Conservation (phyloP, 2,113 vertebrate genomes). For the Calonectris borealis region DNA sequence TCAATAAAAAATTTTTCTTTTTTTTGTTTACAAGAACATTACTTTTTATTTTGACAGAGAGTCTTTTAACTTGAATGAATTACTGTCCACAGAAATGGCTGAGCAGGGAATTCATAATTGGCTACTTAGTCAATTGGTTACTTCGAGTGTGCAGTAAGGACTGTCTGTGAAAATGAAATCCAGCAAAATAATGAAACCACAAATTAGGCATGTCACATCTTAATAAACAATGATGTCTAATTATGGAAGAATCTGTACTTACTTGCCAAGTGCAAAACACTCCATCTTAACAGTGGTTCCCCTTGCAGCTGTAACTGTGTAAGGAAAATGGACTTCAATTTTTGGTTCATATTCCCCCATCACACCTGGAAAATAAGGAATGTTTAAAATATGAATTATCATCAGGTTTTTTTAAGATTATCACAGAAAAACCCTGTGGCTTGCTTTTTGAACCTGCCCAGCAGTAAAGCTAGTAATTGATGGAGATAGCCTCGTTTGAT, state of each 20-base stretch:
- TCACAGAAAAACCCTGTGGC: neutral
- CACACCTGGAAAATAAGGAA: constrained; percentile 83
- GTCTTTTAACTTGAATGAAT: neutral
- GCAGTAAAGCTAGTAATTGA: neutral
- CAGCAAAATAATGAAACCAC: constrained; percentile 38
- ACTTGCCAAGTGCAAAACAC: constrained; percentile 98
- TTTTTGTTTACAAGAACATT: neutral
- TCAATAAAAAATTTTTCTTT: neutral
- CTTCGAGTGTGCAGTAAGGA: neutral
- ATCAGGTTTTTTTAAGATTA: neutral
- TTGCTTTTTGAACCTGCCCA: neutral
- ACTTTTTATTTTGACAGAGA: neutral
- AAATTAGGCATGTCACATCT: constrained; percentile 37
- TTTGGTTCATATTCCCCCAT: constrained; percentile 99
- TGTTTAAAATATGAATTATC: constrained; percentile 54
- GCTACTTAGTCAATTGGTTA: constrained; percentile 17
- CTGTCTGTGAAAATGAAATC: constrained; percentile 20
- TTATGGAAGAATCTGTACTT: constrained; percentile 79
- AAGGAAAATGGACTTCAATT: constrained; percentile 96
- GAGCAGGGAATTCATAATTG: constrained; percentile 16
- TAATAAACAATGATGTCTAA: constrained; percentile 63
- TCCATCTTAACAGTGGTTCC: constrained; percentile 93
- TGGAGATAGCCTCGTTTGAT: neutral
- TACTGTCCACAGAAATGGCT: constrained; percentile 1
- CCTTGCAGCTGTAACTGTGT: constrained; percentile 87